phyloP scores from a whole-genome alignment of 2,888 invertebrate species.

The Argyra leucocephala region DNA sequence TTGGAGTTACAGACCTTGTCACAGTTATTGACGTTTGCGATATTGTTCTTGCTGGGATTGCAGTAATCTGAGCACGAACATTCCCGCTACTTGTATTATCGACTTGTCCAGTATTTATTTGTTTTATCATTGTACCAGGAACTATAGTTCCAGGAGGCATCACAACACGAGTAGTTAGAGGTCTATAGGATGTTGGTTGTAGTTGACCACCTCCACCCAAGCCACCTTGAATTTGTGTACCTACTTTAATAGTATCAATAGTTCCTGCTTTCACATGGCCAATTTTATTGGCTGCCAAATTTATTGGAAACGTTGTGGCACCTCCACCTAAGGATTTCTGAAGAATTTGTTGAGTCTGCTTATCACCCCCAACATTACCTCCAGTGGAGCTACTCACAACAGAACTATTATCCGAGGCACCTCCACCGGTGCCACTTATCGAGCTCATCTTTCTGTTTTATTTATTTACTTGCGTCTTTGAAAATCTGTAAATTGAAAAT shows the following conservation, averaged over 20 bases:
- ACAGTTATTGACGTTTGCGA: slow-evolving; percentile 44
- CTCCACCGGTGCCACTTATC: neutral
- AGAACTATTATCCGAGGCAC: neutral
- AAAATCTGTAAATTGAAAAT: neutral
- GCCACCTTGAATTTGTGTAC: slow-evolving; percentile 26
- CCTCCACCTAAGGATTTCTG: neutral
- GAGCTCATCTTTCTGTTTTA: neutral
- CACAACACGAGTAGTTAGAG: slow-evolving; percentile 36
- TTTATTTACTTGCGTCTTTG: neutral
- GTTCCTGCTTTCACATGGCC: slow-evolving; percentile 45
- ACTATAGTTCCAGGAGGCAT: slow-evolving; percentile 41
- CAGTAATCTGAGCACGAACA: slow-evolving; percentile 39
- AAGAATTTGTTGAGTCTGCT: slow-evolving; percentile 4
- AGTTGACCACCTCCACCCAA: slow-evolving; percentile 29
- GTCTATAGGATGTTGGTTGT: slow-evolving; percentile 16
- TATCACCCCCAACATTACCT: neutral
- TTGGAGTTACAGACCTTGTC: slow-evolving; percentile 38
- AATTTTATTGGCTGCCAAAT: slow-evolving; percentile 38
- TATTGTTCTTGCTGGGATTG: slow-evolving; percentile 41
- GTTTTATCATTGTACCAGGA: slow-evolving; percentile 48
- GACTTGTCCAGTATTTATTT: slow-evolving; percentile 39
- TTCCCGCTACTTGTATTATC: slow-evolving; percentile 27
- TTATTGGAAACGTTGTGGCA: slow-evolving; percentile 9
- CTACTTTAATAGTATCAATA: slow-evolving; percentile 30
- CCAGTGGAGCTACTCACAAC: neutral